A percentile compares a stretch with the other conserved stretches of the same genome.
phyloP scores from a whole-genome alignment of 2,888 invertebrate species.

The Oxystoma pomonae region DNA sequence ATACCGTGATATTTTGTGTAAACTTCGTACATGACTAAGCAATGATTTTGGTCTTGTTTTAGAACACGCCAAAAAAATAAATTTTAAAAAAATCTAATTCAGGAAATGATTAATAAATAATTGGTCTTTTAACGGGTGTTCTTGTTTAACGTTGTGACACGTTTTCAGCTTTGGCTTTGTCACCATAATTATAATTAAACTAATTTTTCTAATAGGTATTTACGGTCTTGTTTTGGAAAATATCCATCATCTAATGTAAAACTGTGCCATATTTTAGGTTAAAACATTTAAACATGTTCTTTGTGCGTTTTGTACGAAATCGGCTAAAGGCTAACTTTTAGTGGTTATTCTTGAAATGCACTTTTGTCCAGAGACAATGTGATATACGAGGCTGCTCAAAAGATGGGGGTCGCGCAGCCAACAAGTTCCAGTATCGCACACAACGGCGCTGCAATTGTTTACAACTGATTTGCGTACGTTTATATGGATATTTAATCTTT shows the following conservation, averaged over 20 bases:
- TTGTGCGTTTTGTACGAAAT: neutral
- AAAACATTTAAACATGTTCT: neutral
- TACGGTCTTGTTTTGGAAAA: neutral
- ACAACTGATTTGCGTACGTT: too few species aligned
- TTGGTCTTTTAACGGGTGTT: neutral
- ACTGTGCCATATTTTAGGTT: neutral
- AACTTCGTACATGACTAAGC: too few species aligned
- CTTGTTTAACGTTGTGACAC: neutral
- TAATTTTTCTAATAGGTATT: neutral
- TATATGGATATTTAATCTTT: too few species aligned
- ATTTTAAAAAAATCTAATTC: neutral
- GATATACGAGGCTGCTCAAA: too few species aligned
- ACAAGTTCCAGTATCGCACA: too few species aligned
- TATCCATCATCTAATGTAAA: neutral
- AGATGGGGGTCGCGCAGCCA: too few species aligned
- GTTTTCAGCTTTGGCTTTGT: neutral
- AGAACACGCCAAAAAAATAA: neutral
- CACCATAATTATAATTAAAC: too few species aligned
- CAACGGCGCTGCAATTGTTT: too few species aligned
- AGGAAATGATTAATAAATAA: neutral
- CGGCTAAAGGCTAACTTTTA: neutral
- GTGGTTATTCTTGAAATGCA: neutral
- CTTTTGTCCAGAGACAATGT: too few species aligned
- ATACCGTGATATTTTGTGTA: neutral
- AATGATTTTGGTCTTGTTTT: neutral